These are phyloP conservation scores for Halyomorpha halys DNA, from an alignment of 1,140 invertebrate genomes.

Conservation along the genomic window DNA sequence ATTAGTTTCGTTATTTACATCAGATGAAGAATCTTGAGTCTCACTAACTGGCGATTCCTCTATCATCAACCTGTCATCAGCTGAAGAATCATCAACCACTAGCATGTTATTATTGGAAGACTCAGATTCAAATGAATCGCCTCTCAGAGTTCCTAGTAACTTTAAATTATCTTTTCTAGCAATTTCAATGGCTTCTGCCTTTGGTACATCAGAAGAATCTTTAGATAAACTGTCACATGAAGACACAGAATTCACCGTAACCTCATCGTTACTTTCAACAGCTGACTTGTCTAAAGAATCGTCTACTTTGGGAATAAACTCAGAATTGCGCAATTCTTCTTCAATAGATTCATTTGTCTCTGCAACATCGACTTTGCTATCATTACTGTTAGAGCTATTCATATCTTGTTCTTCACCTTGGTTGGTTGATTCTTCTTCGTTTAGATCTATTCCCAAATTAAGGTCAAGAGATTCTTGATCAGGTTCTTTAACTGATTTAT, in stretches of 20 bases:
- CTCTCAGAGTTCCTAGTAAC: background rate
- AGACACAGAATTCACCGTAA: background rate
- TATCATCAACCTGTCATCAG: background rate
- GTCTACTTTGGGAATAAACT: background rate
- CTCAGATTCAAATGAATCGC: slow-evolving; percentile 12
- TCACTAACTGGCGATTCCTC: background rate
- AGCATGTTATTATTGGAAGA: slow-evolving; percentile 10
- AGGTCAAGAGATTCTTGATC: too few relatives aligned
- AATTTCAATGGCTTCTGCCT: background rate
- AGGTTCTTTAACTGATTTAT: too few relatives aligned
- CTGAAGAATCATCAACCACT: background rate
- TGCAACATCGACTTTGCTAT: slow-evolving; percentile 33
- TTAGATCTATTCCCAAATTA: too few relatives aligned
- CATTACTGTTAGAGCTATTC: slow-evolving; percentile 33
- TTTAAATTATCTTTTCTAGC: background rate
- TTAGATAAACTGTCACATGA: background rate
- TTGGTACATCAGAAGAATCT: background rate
- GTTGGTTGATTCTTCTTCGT: too few relatives aligned
- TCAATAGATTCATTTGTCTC: slow-evolving; percentile 30
- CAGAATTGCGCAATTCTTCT: slow-evolving; percentile 35
- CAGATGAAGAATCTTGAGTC: background rate
- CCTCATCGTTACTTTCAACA: background rate
- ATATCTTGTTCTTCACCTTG: slow-evolving; percentile 35
- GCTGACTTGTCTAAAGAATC: background rate
- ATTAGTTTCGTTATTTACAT: too few relatives aligned